phyloP scores from a whole-genome alignment of 2,888 invertebrate species.

The Abrostola tripartita region DNA sequence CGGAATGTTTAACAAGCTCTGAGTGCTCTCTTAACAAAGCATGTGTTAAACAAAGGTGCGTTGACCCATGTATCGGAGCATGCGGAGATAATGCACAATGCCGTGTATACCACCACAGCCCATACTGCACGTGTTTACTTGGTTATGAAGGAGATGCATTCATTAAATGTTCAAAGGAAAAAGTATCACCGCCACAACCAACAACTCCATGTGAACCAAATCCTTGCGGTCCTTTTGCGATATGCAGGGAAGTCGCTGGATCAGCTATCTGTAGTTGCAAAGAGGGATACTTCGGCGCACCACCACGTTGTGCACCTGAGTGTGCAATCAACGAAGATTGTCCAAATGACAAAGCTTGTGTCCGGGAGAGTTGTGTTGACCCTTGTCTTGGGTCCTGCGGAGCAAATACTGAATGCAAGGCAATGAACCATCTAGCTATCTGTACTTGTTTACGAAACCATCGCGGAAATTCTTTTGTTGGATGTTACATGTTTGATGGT shows the following conservation, averaged over 20 bases:
- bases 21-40: constrained; percentile 94
- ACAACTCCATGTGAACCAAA: constrained; percentile 89
- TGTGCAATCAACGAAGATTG: constrained; percentile 94
- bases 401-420: constrained; percentile 91
- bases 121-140: constrained; percentile 92
- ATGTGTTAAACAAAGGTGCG: constrained; percentile 92
- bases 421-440: constrained; percentile 92
- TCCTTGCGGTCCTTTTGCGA: constrained; percentile 91
- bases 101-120: constrained; percentile 90
- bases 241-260: constrained; percentile 87
- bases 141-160: constrained; percentile 94
- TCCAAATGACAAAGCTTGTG: constrained; percentile 91
- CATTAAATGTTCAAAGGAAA: constrained; percentile 79
- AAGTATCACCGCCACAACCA: constrained; percentile 87
- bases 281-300: constrained; percentile 90
- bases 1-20: constrained; percentile 93
- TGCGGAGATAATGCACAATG: constrained; percentile 92
- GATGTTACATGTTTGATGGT: constrained; percentile 77
- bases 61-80: constrained; percentile 93
- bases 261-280: constrained; percentile 90
- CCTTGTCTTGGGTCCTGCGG: constrained; percentile 92
- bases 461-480: constrained; percentile 92
- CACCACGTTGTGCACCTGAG: constrained; percentile 92
- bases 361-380: constrained; percentile 92
- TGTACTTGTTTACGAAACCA: constrained; percentile 91